Conservation (phyloP, 1,140 invertebrate species). For the Aphidius ervi region DNA sequence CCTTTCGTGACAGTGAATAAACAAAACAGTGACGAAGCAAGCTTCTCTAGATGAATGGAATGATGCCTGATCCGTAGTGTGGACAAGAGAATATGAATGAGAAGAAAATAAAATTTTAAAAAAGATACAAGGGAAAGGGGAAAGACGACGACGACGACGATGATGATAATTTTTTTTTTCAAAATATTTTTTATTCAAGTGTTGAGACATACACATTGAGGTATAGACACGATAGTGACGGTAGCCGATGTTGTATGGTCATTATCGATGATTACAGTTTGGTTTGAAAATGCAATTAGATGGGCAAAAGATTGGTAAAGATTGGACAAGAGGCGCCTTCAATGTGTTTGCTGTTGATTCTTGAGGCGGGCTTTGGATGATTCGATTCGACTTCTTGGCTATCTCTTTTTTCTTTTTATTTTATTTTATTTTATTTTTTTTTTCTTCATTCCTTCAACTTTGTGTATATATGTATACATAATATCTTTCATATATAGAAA, state of each 20-base stretch:
- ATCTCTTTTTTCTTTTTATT: too few species aligned
- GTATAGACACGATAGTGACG: constrained; percentile 29
- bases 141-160: background rate
- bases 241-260: constrained; percentile 25
- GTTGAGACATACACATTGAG: background rate
- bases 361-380: too few species aligned
- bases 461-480: too few species aligned
- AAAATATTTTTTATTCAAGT: too few species aligned
- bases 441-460: too few species aligned
- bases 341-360: constrained; percentile 2
- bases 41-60: background rate
- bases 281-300: constrained; percentile 30
- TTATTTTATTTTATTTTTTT: too few species aligned
- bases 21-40: constrained; percentile 47
- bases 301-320: constrained; percentile 9
- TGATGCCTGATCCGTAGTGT: background rate
- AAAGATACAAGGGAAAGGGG: background rate
- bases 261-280: constrained; percentile 33
- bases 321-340: constrained; percentile 1
- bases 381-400: background rate
- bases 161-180: background rate
- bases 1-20: constrained; percentile 37
- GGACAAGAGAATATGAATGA: background rate
- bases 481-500: background rate
- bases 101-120: background rate